Evolutionary conservation across 35 echinoderm and acorn worm species (phyloP), one percentile per base, ranked within the genome.

Genomic region (Hemicentrotus pulcherrimus): DNA sequence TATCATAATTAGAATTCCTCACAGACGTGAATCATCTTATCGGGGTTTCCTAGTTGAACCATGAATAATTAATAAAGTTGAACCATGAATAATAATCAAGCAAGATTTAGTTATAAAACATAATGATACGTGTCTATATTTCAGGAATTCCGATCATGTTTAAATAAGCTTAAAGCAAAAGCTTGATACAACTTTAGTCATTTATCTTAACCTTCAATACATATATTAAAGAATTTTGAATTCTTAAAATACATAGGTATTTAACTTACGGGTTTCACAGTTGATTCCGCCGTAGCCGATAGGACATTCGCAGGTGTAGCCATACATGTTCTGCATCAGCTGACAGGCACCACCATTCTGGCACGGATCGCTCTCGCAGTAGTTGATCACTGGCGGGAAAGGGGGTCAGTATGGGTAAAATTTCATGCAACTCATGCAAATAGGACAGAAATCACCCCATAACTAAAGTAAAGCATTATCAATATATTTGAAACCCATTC

Each of bases 261-360:
- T n/a, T 5, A 60, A 95, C 94, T 95, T 95, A 95, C 94, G 31
- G 9, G 8, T 87, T 88, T 95, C 94, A 46, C 94, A 95, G 86
- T 88, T 95, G 86, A 50, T 52, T 46, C 94, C 94, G 2, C 78
- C 86, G 41, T 88, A 95, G 47, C 94, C 94, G 9, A 31, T 2
- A 47, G 35, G 12, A 19, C 94, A 95, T 55, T 95, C 94, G 48
- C 94, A 95, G 4, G 32, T 22, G 85, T 95, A 95, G 32, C 85
- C 46, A 35, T 95, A 95, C 22, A 48, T 24, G 31, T 89, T 95
- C 31, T 85, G 32, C 46, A 47, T 47, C 45, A 93, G 91, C 31
- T 93, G 91, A 90, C 94, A 95, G 16, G 94, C 86, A 24, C 35
- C 94, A n/a, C 86, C 94, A 95, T 95, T 86, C 47, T 95, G 85